Evolutionary conservation across 2,113 vertebrate genomes (phyloP), one percentile per base, ranked within the genome.

Genomic region (Aythya baeri): DNA sequence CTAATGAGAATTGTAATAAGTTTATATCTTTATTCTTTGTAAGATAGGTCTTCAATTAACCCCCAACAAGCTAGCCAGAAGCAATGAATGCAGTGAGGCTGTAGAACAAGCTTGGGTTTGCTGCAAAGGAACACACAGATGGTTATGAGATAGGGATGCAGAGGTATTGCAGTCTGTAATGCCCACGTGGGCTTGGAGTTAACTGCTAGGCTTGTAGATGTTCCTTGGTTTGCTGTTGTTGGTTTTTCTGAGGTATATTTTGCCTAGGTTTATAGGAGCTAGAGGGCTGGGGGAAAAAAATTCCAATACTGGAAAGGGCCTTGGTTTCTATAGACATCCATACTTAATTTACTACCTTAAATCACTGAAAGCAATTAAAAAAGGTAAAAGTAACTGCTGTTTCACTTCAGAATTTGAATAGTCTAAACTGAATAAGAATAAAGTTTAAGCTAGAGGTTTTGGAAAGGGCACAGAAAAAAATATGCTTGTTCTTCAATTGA

Each of bases 111-210:
- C 21, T 65, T 73, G 13, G 29, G 41, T 58, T 63, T 12, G 9
- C 20, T 54, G 71, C 49, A 6, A 43, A 54, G 11, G 9, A 68
- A 73, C 32, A 11, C 1, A 17, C 2, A 25, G 7, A 3, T 16
- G 31, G 9, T 34, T 70, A 4, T 15, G 27, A 52, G 8, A 17
- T 41, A 36, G 21, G 17, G 58, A 84, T 7, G 5, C 62, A 21
- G 3, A 18, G 68, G 5, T 17, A 11, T 7, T 27, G 21, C 13
- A 59, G 31, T 27, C 55, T 1, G 0, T 23, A 41, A 41, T 2
- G 25, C 12, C 10, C 1, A 0, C 0, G 0, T 73, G 31, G 14
- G 10, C 49, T 14, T 38, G n/a, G 38, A 59, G 20, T 23, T 23
- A 73, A 50, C 13, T 27, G 7, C 8, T n/a, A 11, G 10, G 17